Base-by-base conservation (phyloP, 1,140 invertebrate genomes). In the Neodiprion lecontei region DNA sequence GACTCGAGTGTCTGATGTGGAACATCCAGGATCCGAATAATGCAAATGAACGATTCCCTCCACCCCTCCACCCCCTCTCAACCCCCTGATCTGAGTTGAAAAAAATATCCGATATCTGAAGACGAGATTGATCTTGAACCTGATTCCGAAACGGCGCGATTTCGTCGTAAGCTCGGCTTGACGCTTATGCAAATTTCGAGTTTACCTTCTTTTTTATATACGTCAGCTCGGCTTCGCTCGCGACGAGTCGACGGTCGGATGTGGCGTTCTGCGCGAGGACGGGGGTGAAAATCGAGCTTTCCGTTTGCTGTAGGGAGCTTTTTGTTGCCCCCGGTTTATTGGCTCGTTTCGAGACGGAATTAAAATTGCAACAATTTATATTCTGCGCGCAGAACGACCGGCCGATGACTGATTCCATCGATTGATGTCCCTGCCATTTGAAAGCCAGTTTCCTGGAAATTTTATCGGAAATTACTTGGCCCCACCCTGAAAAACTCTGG, bases 151-250 rank as follows among this genome's bases (percentile, higher is more conserved):
- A 21, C 61, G 21, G 14, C 28, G 28, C 14, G 61, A 66, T 66
- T 66, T 21, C 61, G 14, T 5, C 68, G 21, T 69, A 69, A 17
- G 47, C 75, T 73, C 71, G 74, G 70, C 80, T 82, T 83, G 78
- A 81, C 77, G 75, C 66, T 73, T 77, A 81, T 83, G 79, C 77
- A 83, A 83, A 83, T 83, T 82, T 83, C 53, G 53, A 61, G 53
- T 61, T 61, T 9, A 61, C 53, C 53, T 61, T 61, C 53, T 61
- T 61, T 9, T 61, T 61, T 61, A 61, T 61, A 61, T 9, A 61
- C 9, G 53, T 61, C 53, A 61, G 53, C n/a, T 61, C 28, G 5
- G n/a, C 53, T 61, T 61, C 53, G 53, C 11, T 61, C 7, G 9
- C 28, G 28, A 40, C 28, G 28, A 40, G 28, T 40, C 28, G 28